Percentiles rank a stretch among this genome's conserved stretches.
These are phyloP conservation scores for Muntiacus reevesi DNA, from an alignment of 2,113 vertebrate species.

Conservation along the genomic window DNA sequence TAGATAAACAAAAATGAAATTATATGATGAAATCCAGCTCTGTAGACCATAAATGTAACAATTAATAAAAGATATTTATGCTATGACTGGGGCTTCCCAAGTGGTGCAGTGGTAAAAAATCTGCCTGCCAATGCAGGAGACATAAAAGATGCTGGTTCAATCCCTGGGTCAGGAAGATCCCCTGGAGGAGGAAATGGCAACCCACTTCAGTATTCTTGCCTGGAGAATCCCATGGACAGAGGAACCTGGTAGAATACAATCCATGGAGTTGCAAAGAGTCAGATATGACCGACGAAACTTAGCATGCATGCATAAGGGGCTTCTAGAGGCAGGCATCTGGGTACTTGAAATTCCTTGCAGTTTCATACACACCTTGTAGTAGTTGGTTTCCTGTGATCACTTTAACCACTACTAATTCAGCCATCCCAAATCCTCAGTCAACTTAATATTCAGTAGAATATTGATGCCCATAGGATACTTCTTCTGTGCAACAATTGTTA, in stretches of 20 bases:
- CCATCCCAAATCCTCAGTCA: background rate
- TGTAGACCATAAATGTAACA: background rate
- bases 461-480: background rate
- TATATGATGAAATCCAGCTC: background rate
- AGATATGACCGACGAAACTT: accelerated
- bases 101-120: background rate
- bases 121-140: background rate
- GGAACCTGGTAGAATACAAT: background rate
- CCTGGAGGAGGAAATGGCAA: background rate
- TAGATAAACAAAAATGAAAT: background rate
- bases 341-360: background rate
- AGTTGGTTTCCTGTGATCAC: background rate
- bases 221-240: background rate
- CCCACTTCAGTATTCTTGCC: background rate
- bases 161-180: background rate
- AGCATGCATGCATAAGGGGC: background rate
- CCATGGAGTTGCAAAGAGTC: background rate
- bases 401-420: background rate
- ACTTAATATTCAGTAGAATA: background rate
- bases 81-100: background rate
- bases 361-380: background rate
- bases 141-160: background rate
- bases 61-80: background rate
- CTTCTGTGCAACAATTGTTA: background rate
- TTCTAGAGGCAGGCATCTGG: background rate